These are phyloP conservation scores for Trichogramma evanescens DNA, from an alignment of 2,888 invertebrate species.

Conservation along the genomic window DNA sequence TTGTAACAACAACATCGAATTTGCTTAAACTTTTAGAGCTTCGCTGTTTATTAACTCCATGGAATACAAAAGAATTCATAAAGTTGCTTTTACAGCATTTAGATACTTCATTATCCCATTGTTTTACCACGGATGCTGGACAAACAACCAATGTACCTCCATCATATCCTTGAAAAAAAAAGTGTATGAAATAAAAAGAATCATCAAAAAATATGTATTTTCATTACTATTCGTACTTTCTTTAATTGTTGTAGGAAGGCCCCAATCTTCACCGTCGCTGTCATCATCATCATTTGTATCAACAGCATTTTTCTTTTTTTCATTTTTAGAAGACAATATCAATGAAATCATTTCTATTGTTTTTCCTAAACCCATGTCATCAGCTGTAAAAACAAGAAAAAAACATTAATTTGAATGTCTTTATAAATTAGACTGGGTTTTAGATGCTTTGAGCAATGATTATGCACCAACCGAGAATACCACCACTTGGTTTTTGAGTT, in stretches of 20 bases:
- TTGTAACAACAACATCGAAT: slow-evolving; percentile 80
- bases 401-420: neutral
- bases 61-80: slow-evolving; percentile 62
- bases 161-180: slow-evolving; percentile 40
- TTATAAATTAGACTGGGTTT: no score
- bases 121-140: slow-evolving; percentile 81
- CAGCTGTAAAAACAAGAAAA: slow-evolving; percentile 45
- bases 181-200: neutral
- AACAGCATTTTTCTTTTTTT: slow-evolving; percentile 44
- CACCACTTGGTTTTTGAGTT: slow-evolving; percentile 69
- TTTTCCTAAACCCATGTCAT: slow-evolving; percentile 73
- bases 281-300: slow-evolving; percentile 41
- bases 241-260: neutral
- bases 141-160: slow-evolving; percentile 82
- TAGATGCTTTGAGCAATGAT: no score
- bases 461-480: slow-evolving; percentile 54
- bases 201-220: neutral
- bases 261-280: slow-evolving; percentile 14
- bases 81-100: slow-evolving; percentile 56
- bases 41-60: slow-evolving; percentile 67
- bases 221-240: neutral
- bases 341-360: slow-evolving; percentile 71
- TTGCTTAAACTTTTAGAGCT: slow-evolving; percentile 51
- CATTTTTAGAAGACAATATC: slow-evolving; percentile 54
- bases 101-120: slow-evolving; percentile 79